phyloP scores from a whole-genome alignment of 2,888 invertebrate species.

The Cephus nigrinus region DNA sequence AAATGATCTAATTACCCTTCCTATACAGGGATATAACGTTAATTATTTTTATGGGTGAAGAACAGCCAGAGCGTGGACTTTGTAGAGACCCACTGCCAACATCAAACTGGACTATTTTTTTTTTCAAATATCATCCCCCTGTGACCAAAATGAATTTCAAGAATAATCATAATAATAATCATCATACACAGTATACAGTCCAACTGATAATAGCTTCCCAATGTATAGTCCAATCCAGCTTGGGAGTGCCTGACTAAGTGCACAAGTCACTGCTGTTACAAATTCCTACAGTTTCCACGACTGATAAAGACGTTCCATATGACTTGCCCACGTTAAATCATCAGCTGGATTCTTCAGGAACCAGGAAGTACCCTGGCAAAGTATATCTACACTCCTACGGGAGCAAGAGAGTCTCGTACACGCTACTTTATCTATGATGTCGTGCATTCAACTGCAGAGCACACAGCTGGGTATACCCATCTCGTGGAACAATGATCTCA shows the following conservation, averaged over 20 bases:
- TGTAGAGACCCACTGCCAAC: background rate
- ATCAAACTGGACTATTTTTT: background rate
- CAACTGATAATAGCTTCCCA: too few species aligned
- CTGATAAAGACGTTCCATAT: background rate
- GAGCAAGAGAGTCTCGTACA: background rate
- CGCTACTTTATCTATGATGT: background rate
- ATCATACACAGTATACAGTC: too few species aligned
- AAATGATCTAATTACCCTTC: constrained; percentile 36
- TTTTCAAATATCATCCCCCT: too few species aligned
- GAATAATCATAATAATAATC: background rate
- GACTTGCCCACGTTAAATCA: background rate
- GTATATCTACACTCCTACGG: background rate
- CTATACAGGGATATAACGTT: background rate
- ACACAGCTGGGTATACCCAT: constrained; percentile 27
- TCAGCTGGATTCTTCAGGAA: background rate
- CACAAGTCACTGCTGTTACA: background rate
- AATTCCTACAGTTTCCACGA: background rate
- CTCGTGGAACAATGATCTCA: constrained; percentile 52
- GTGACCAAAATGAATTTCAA: background rate
- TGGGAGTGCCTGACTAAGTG: background rate
- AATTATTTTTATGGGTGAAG: background rate
- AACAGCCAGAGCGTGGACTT: background rate
- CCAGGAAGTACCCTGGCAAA: background rate
- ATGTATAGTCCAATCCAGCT: background rate
- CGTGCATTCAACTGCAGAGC: background rate